Percentiles rank a stretch among this genome's conserved stretches.
phyloP scores from a whole-genome alignment of 2,888 invertebrate species.

The Aporophyla lueneburgensis region DNA sequence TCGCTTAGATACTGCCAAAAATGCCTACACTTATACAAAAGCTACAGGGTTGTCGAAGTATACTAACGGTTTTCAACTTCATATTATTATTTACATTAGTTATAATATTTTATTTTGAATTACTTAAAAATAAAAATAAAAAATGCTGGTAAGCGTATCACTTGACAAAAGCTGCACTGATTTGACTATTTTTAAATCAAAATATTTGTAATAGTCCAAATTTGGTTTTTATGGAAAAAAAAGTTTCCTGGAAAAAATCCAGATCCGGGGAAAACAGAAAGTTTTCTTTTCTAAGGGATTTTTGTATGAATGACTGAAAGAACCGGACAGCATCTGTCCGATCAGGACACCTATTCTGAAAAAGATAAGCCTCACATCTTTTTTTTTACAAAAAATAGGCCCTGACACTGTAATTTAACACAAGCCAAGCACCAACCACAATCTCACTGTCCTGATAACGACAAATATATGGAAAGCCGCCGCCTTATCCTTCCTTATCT shows the following conservation, averaged over 20 bases:
- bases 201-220: background rate
- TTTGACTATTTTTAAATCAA: background rate
- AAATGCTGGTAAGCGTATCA: background rate
- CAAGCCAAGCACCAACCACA: slow-evolving; percentile 27
- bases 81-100: too few species aligned
- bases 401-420: slow-evolving; percentile 23
- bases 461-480: slow-evolving; percentile 63
- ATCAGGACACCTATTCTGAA: background rate
- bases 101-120: too few species aligned
- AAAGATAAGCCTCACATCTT: slow-evolving; percentile 25
- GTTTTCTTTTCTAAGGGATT: too few species aligned
- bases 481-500: slow-evolving; percentile 59
- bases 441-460: slow-evolving; percentile 59
- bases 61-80: too few species aligned
- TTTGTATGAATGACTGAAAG: too few species aligned
- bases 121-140: background rate
- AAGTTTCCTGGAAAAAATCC: too few species aligned
- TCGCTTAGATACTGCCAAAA: slow-evolving; percentile 11
- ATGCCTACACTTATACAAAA: background rate
- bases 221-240: too few species aligned
- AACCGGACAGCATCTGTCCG: too few species aligned
- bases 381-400: slow-evolving; percentile 8
- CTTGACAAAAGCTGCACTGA: background rate
- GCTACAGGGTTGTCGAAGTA: background rate
- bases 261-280: too few species aligned